Conservation (phyloP, 2,888 invertebrate genomes). For the Unio pictorum region DNA sequence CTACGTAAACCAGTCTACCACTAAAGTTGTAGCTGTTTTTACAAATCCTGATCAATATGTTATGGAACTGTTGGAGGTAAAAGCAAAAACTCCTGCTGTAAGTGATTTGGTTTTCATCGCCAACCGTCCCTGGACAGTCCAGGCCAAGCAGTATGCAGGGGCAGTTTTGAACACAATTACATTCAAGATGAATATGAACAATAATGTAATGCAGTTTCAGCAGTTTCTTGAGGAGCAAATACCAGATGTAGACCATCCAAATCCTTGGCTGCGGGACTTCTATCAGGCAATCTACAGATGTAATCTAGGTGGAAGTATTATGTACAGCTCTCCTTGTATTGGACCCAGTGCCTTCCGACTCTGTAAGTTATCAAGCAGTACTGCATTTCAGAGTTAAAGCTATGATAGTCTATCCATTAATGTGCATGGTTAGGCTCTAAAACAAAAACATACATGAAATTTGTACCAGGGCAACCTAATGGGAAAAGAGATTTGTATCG, state of each 20-base stretch:
- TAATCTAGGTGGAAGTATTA: conserved; percentile 41
- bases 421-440: too few relatives aligned
- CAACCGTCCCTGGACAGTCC: conserved; percentile 49
- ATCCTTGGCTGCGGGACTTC: conserved; percentile 64
- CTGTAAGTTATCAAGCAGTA: conserved; percentile 9
- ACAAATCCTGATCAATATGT: conserved; percentile 51
- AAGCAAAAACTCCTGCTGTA: conserved; percentile 17
- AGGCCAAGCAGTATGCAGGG: conserved; percentile 8
- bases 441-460: too few relatives aligned
- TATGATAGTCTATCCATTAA: too few relatives aligned
- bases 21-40: conserved; percentile 61
- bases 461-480: too few relatives aligned
- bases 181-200: conserved; percentile 16
- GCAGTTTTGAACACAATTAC: conserved; percentile 14
- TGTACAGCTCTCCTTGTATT: conserved; percentile 22
- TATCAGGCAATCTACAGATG: conserved; percentile 51
- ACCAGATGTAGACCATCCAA: conserved; percentile 18
- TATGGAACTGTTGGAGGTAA: conserved; percentile 42
- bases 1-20: conserved; percentile 49
- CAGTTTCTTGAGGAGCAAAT: conserved; percentile 15
- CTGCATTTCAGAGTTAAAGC: too few relatives aligned
- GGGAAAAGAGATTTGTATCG: too few relatives aligned
- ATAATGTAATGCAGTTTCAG: conserved; percentile 13
- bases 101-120: conserved; percentile 47
- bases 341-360: conserved; percentile 13